These are phyloP conservation scores for Galerucella pusilla DNA, from an alignment of 2,888 invertebrate species.

Conservation along the genomic window DNA sequence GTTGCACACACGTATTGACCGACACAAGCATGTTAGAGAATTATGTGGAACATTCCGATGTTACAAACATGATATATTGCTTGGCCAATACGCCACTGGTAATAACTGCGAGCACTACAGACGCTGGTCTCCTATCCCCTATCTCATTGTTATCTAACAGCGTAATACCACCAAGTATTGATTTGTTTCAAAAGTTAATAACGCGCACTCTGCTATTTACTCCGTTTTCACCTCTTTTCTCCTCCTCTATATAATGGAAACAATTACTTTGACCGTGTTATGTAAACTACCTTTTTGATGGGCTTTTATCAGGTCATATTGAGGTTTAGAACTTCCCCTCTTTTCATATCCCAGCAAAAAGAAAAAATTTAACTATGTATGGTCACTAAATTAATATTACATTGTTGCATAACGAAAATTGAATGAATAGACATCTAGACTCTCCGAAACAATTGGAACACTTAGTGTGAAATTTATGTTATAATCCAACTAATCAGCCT, in stretches of 20 bases:
- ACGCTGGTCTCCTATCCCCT: slow-evolving; percentile 2
- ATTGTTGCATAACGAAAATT: no score
- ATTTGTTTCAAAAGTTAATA: slow-evolving; percentile 41
- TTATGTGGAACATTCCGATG: no score
- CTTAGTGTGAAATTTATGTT: no score
- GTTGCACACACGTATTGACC: no score
- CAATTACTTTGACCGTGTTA: slow-evolving; percentile 13
- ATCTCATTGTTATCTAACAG: slow-evolving; percentile 40
- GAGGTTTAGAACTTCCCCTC: background rate
- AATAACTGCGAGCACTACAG: background rate
- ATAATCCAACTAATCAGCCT: no score
- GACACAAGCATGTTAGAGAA: no score
- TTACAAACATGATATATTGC: no score
- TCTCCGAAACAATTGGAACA: no score
- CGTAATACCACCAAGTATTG: slow-evolving; percentile 39
- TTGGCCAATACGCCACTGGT: background rate
- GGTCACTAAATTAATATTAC: no score
- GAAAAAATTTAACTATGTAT: no score
- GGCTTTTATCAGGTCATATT: slow-evolving; percentile 19
- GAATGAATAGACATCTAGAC: no score
- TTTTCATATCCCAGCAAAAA: background rate
- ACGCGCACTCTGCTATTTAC: slow-evolving; percentile 15
- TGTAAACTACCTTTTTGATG: slow-evolving; percentile 17
- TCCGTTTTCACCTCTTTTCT: slow-evolving; percentile 1
- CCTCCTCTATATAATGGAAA: slow-evolving; percentile 11